Base-by-base conservation (phyloP, 23 tunicate genomes). In the Oikopleura albicans region DNA sequence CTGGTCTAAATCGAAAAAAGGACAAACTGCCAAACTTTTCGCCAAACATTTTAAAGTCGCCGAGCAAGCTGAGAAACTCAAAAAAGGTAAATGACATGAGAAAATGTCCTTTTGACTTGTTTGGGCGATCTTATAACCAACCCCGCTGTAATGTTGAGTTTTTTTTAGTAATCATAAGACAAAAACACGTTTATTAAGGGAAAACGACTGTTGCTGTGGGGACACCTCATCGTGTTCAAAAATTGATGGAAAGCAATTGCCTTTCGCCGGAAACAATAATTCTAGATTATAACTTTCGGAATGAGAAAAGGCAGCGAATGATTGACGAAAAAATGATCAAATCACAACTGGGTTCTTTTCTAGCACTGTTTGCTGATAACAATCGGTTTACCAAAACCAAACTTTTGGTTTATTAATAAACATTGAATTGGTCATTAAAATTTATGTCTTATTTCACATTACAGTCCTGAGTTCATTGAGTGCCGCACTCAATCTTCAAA, bases 141-240 rank as follows among this genome's bases (percentile, higher is more conserved):
- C n/a, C n/a, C n/a, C n/a, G n/a, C n/a, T n/a, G n/a, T n/a, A n/a
- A n/a, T 49, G 8, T 49, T 8, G 16, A 49, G 22, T 49, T 22
- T 8, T 49, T 49, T 8, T 49, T 22, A 49, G 59, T 49, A 22
- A 49, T 49, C 8, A 8, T 49, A 8, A 22, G 16, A 49, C 59
- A 8, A 8, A 49, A 49, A 49, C 59, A 49, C 22, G 16, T 8
- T 29, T 71, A 2, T 16, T 16, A 12, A 71, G 79, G 37, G 31
- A 71, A 71, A 29, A 71, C 79, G 35, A 12, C 79, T 2, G 79
- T 71, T 2, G 79, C 79, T 29, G 79, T 71, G 28, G 79, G 79
- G 31, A 71, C 79, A 4, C 79, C 79, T 2, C 28, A 29, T 29
- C 79, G 79, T 12, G 35, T 71, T 4, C 34, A 16, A 4, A 71